Evolutionary conservation across 2,113 vertebrate genomes (phyloP), one percentile per base, ranked within the genome.

Genomic region (Odontophorus gujanensis): DNA sequence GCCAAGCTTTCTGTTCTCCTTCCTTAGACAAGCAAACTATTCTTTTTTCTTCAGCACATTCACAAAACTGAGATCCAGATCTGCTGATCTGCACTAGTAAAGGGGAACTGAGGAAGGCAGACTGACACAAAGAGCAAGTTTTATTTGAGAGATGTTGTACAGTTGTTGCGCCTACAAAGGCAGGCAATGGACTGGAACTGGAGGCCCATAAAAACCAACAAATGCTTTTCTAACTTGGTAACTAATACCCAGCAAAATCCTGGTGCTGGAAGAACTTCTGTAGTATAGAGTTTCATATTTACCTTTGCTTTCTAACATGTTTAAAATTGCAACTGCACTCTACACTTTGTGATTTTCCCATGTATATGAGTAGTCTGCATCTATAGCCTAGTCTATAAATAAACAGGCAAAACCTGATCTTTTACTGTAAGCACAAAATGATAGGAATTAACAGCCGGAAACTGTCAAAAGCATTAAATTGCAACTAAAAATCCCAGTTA

Each of bases 231-330:
- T 84, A 85, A 69, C 24, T 6, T 24, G 38, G 66, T 80, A 85
- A 58, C 34, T 80, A 55, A 77, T 30, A 82, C 10, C 20, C 25
- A 73, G 25, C 6, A 91, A 78, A 90, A 83, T 72, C 65, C 20
- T 8, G 2, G 32, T 72, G 63, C 40, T 91, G 79, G 74, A 81
- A 95, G 89, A 95, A 91, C 34, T 42, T 71, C 47, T 71, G 55
- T 55, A 81, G 59, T 40, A 22, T 7, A 36, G 17, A 82, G 25
- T 63, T 92, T n/a, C 71, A 26, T 87, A 48, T 89, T 92, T 87
- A 72, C 57, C 92, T 92, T 85, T 63, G 72, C 71, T 92, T 85
- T 92, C 81, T 75, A 63, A 26, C 14, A 5, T 28, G 11, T 63
- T 74, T 74, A 57, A 83, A 87, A 71, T 40, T 16, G 42, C 75